Conservation (phyloP, 1,140 invertebrate species). For the Spodoptera litura region DNA sequence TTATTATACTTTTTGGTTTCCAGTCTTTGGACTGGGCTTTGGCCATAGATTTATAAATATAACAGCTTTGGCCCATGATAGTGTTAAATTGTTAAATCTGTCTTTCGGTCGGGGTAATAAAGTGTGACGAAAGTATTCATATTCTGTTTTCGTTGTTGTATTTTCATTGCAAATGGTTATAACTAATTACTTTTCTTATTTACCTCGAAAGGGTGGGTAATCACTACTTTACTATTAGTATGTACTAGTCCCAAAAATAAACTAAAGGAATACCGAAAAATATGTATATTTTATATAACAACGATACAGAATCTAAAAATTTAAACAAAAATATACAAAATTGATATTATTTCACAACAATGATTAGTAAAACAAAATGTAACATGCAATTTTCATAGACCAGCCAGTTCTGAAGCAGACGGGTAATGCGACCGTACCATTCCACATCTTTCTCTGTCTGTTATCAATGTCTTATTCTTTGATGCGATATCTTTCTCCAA, state of each 20-base stretch:
- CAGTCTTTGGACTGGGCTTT: no score
- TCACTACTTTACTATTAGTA: not conserved
- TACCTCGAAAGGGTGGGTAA: no score
- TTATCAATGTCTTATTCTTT: conserved; percentile 89
- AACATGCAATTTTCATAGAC: conserved; percentile 66
- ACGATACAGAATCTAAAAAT: not conserved
- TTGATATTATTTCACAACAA: no score
- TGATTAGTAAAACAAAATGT: not conserved
- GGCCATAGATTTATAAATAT: no score
- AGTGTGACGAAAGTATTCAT: no score
- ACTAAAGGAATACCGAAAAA: not conserved
- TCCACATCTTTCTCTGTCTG: conserved; percentile 90
- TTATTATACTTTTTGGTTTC: no score
- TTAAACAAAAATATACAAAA: not conserved
- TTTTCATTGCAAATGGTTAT: no score
- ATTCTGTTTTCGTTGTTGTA: no score
- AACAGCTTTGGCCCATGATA: no score
- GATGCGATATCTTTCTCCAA: conserved; percentile 90
- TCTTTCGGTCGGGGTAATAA: no score
- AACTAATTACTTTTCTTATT: no score
- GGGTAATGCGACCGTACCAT: conserved; percentile 90
- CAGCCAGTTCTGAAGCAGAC: conserved; percentile 88
- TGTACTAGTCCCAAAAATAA: not conserved
- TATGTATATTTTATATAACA: not conserved
- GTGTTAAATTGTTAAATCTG: no score